These are phyloP conservation scores for Apomyelois bistriatella DNA, from an alignment of 2,888 invertebrate genomes.

Conservation along the genomic window DNA sequence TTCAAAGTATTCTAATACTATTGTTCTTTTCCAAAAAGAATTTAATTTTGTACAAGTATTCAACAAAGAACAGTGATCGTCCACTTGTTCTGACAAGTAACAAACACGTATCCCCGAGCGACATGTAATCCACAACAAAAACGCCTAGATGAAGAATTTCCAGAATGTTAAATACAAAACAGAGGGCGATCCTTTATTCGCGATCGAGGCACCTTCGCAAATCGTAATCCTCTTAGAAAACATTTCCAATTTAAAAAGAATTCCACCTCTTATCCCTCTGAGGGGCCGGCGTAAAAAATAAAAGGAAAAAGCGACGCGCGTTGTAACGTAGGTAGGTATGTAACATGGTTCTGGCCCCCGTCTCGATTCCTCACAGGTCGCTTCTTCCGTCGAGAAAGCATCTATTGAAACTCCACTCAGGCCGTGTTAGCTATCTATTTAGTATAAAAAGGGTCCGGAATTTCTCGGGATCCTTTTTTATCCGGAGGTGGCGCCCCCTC, in stretches of 20 bases:
- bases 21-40: too few relatives aligned
- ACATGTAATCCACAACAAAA: slow-evolving; percentile 34
- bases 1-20: too few relatives aligned
- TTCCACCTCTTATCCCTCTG: slow-evolving; percentile 73
- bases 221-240: slow-evolving; percentile 80
- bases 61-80: too few relatives aligned
- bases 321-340: slow-evolving; percentile 37
- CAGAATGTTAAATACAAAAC: slow-evolving; percentile 59
- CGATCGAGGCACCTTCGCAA: slow-evolving; percentile 67
- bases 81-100: not conserved
- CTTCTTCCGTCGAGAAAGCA: slow-evolving; percentile 76
- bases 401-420: slow-evolving; percentile 80
- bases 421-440: slow-evolving; percentile 80
- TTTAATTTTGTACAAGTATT: too few relatives aligned
- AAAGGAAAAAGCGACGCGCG: slow-evolving; percentile 74
- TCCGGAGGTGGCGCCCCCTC: slow-evolving; percentile 57
- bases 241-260: slow-evolving; percentile 81
- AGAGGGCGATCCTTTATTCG: slow-evolving; percentile 63
- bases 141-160: slow-evolving; percentile 38
- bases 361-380: slow-evolving; percentile 76
- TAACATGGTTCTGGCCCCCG: slow-evolving; percentile 56
- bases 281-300: slow-evolving; percentile 77
- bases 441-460: slow-evolving; percentile 79
- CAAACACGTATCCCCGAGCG: slow-evolving; percentile 2
- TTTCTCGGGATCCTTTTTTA: slow-evolving; percentile 76